Evolutionary conservation across 2,888 invertebrate genomes (phyloP).

Genomic region (Drosophila algonquin): DNA sequence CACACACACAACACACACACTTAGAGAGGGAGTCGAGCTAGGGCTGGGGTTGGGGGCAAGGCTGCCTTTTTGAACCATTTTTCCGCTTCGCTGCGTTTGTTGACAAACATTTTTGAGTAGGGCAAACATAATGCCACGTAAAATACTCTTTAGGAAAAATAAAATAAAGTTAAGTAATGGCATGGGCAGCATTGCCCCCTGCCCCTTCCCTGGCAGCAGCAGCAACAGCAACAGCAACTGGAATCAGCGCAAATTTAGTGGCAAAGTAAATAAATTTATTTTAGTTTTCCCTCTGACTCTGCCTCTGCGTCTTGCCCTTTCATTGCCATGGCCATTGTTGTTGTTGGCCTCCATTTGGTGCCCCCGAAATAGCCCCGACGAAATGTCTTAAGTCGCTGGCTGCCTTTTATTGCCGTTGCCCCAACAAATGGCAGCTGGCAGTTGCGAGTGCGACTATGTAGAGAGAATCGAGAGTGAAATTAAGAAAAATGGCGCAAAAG

Average conservation of each 20-base stretch:
- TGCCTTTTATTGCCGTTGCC: constrained; percentile 69
- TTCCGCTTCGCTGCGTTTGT: constrained; percentile 75
- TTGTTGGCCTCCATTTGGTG: constrained; percentile 19
- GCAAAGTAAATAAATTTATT: constrained; percentile 77
- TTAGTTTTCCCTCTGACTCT: constrained; percentile 56
- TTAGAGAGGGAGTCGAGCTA: not conserved
- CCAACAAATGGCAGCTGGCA: constrained; percentile 44
- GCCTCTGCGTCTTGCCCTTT: constrained; percentile 1
- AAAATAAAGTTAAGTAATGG: constrained; percentile 8
- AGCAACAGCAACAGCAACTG: constrained; percentile 39
- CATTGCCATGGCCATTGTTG: constrained; percentile 24
- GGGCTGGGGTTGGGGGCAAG: constrained; percentile 4
- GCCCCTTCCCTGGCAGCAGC: constrained; percentile 13
- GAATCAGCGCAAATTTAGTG: constrained; percentile 78
- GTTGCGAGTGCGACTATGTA: constrained; percentile 25
- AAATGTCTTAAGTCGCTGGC: constrained; percentile 72
- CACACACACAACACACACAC: not conserved
- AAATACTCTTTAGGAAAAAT: constrained; percentile 4
- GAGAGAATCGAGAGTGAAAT: constrained; percentile 53
- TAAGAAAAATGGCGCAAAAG: constrained; percentile 76
- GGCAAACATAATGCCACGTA: constrained; percentile 57
- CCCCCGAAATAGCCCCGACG: constrained; percentile 24
- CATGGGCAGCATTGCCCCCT: too few relatives aligned
- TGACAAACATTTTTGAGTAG: constrained; percentile 73
- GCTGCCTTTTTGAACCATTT: constrained; percentile 52